A percentile compares a stretch with the other conserved stretches of the same genome.
These are phyloP conservation scores for Tridacna gigas DNA, from an alignment of 2,888 invertebrate species.

Conservation along the genomic window DNA sequence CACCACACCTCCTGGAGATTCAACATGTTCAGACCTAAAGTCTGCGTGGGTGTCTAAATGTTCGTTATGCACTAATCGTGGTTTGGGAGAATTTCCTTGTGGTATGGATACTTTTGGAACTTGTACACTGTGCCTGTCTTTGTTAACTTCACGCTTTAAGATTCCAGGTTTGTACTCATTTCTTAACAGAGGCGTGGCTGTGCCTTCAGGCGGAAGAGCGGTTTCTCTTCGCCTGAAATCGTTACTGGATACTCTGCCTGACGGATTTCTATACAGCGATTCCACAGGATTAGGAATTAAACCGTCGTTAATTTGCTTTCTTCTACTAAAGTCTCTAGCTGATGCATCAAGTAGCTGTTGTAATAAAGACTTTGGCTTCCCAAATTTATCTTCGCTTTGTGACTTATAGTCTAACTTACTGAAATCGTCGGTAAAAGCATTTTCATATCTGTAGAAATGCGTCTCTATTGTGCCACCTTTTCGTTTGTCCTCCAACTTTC, in stretches of 20 bases:
- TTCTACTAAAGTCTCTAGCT: slow-evolving; percentile 36
- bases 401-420: neutral
- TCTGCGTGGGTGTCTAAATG: slow-evolving; percentile 3
- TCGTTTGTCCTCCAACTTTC: neutral
- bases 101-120: slow-evolving; percentile 24
- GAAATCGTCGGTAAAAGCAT: slow-evolving; percentile 9
- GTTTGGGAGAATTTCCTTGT: slow-evolving; percentile 20
- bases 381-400: slow-evolving; percentile 7
- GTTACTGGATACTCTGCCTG: neutral
- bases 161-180: slow-evolving; percentile 50
- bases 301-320: slow-evolving; percentile 50
- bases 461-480: slow-evolving; percentile 1
- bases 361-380: slow-evolving; percentile 48
- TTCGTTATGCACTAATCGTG: slow-evolving; percentile 46
- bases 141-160: slow-evolving; percentile 36
- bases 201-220: neutral
- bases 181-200: slow-evolving; percentile 14
- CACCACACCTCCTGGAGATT: slow-evolving; percentile 30
- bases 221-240: neutral
- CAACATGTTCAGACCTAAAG: neutral
- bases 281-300: slow-evolving; percentile 22
- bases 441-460: neutral
- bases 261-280: neutral
- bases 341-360: slow-evolving; percentile 52
- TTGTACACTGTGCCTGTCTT: slow-evolving; percentile 9